Conservation (phyloP, 2,888 invertebrate genomes). For the Vannuccia rotundouncinata region DNA sequence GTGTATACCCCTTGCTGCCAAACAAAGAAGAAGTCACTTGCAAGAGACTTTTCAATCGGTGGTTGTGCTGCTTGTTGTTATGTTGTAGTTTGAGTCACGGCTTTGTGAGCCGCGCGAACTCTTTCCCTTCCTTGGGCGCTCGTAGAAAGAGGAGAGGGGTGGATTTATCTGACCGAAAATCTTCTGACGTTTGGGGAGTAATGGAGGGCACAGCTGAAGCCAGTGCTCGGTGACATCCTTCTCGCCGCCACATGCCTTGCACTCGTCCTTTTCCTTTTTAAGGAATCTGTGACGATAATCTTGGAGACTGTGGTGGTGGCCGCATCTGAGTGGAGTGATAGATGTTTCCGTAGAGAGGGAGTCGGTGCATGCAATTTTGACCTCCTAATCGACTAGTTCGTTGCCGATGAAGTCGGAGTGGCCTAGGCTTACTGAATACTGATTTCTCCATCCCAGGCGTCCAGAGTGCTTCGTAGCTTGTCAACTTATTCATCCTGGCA, state of each 20-base stretch:
- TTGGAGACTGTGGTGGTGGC: neutral
- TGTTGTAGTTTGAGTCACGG: neutral
- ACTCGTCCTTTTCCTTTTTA: neutral
- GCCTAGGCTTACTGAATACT: neutral
- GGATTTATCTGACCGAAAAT: neutral
- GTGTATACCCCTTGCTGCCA: too few relatives aligned
- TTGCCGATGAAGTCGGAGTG: neutral
- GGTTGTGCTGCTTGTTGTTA: neutral
- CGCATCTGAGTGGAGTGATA: neutral
- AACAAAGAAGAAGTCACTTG: too few relatives aligned
- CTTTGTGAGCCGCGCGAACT: neutral
- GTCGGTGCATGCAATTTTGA: neutral
- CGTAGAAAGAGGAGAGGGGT: neutral
- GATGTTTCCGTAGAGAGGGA: neutral
- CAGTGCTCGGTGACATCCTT: neutral
- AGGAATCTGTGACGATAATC: neutral
- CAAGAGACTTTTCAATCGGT: too few relatives aligned
- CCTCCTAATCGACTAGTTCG: neutral
- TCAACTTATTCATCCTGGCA: neutral
- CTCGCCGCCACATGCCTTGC: neutral
- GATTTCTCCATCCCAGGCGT: neutral
- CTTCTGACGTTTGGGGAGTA: neutral
- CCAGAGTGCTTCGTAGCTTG: neutral
- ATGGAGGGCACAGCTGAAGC: neutral
- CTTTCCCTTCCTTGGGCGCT: neutral